Evolutionary conservation across 2,888 invertebrate genomes (phyloP).

Genomic region (Nyleta sp.): DNA sequence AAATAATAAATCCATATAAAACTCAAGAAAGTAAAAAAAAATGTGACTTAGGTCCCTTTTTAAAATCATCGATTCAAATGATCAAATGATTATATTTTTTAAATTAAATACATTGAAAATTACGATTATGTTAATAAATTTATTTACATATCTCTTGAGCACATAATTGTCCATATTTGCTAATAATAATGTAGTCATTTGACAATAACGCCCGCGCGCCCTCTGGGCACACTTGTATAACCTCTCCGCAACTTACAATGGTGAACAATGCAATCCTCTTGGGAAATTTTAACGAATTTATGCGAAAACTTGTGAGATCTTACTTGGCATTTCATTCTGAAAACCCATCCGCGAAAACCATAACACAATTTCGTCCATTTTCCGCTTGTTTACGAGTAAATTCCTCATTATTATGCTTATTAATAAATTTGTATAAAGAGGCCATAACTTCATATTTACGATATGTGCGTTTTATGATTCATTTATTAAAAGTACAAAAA

Average conservation of each 20-base stretch:
- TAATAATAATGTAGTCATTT: conserved; percentile 20
- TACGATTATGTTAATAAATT: too few relatives aligned
- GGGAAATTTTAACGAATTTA: conserved; percentile 32
- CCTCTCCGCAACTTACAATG: neutral
- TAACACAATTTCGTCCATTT: neutral
- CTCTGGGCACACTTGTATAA: conserved; percentile 18
- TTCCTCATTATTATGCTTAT: conserved; percentile 1
- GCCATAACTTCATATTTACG: too few relatives aligned
- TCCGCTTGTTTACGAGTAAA: neutral
- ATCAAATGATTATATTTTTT: too few relatives aligned
- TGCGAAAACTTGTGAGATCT: conserved; percentile 24
- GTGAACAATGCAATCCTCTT: conserved; percentile 8
- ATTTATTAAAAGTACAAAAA: too few relatives aligned
- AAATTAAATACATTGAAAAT: too few relatives aligned
- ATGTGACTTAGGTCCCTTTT: too few relatives aligned
- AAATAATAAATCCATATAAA: too few relatives aligned
- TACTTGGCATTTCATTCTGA: conserved; percentile 9
- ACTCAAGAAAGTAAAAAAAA: too few relatives aligned
- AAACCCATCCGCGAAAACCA: conserved; percentile 1
- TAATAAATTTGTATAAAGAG: neutral
- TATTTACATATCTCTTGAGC: too few relatives aligned
- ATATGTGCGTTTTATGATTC: too few relatives aligned
- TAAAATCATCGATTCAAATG: neutral
- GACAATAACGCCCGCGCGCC: conserved; percentile 6
- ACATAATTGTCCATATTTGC: neutral